Evolutionary conservation across 2,797 vertebrate genomes (phyloP).

Genomic region (Artibeus lituratus): DNA sequence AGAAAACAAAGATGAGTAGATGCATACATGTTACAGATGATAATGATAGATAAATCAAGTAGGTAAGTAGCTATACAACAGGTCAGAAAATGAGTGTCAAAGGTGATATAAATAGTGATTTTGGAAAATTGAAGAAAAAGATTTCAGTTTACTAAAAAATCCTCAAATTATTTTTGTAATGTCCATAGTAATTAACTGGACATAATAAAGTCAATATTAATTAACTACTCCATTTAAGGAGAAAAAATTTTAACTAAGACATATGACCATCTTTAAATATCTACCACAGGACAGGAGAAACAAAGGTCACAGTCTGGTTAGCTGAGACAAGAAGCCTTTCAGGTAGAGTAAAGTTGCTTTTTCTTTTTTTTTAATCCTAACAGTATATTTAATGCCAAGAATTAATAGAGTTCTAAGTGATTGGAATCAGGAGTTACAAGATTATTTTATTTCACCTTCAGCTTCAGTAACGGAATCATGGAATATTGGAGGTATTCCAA

Average conservation of each 20-base stretch:
- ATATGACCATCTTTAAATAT: not conserved
- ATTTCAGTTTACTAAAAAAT: not conserved
- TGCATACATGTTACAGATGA: not conserved
- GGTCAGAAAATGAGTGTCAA: not conserved
- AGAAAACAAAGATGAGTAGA: not conserved
- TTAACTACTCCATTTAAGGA: not conserved
- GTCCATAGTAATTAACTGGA: no score
- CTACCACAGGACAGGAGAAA: not conserved
- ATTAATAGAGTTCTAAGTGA: not conserved
- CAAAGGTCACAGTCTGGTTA: not conserved
- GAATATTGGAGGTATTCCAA: not conserved
- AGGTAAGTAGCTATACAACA: not conserved
- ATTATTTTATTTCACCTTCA: constrained; percentile 12
- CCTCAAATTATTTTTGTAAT: not conserved
- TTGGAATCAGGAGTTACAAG: not conserved
- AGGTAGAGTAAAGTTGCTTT: not conserved
- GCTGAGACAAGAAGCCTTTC: not conserved
- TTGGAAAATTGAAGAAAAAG: not conserved
- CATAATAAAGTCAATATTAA: no score
- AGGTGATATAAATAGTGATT: not conserved
- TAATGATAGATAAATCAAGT: not conserved
- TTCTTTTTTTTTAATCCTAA: not conserved
- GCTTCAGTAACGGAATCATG: not conserved
- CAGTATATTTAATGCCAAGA: not conserved
- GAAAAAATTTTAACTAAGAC: not conserved